phyloP scores from a whole-genome alignment of 1,140 invertebrate genomes.

The silkworm (Bombyx mori) region ASM3026992v2 NC_085109.1:10319001-10319500 shows the following conservation, averaged over 20 bases:
- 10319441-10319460: slow-evolving; percentile 24
- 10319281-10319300: slow-evolving; percentile 37
- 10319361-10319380: slow-evolving; percentile 32
- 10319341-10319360: slow-evolving; percentile 44
- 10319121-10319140: slow-evolving; percentile 59
- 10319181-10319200: slow-evolving; percentile 31
- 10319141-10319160: slow-evolving; percentile 14
- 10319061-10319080: slow-evolving; percentile 38
- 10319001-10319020: slow-evolving; percentile 55
- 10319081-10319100: slow-evolving; percentile 13
- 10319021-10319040: slow-evolving; percentile 53
- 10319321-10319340: slow-evolving; percentile 40
- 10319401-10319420: slow-evolving; percentile 56
- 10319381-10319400: slow-evolving; percentile 26
- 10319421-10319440: slow-evolving; percentile 50
- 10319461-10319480: slow-evolving; percentile 16
- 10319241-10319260: slow-evolving; percentile 68
- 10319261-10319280: slow-evolving; percentile 67
- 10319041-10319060: slow-evolving; percentile 38
- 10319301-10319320: slow-evolving; percentile 24
- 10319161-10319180: slow-evolving; percentile 24
- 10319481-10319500: slow-evolving; percentile 35
- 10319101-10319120: slow-evolving; percentile 48
- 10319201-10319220: slow-evolving; percentile 59
- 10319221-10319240: slow-evolving; percentile 63